Conservation (phyloP, 2,888 invertebrate species). For the Pterostichus madidus region DNA sequence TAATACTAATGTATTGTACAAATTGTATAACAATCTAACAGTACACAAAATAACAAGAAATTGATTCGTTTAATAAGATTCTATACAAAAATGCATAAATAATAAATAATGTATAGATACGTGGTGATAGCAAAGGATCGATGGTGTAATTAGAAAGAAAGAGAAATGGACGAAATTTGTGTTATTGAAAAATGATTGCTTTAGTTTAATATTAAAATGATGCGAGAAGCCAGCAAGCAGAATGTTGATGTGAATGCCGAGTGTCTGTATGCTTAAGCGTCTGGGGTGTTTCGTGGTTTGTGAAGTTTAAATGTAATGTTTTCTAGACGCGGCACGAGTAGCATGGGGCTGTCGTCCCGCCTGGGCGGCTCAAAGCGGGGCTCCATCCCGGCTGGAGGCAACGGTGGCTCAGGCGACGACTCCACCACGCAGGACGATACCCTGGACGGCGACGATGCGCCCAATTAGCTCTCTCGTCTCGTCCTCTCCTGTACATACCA, state of each 20-base stretch:
- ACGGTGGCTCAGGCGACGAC: constrained; percentile 85
- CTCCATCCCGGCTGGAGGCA: constrained; percentile 82
- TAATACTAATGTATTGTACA: constrained; percentile 31
- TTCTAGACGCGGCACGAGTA: constrained; percentile 76
- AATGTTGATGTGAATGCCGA: constrained; percentile 2
- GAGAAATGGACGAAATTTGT: neutral
- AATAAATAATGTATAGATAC: no score
- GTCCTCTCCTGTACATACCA: constrained; percentile 65
- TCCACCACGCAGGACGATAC: constrained; percentile 88
- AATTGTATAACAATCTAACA: constrained; percentile 40
- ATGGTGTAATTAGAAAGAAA: constrained; percentile 6
- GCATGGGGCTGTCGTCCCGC: constrained; percentile 81
- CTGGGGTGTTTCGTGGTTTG: neutral
- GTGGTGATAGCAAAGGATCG: neutral
- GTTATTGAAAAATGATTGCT: constrained; percentile 8
- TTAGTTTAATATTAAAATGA: neutral
- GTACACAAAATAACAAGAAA: constrained; percentile 23
- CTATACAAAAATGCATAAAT: no score
- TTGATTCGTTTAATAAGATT: neutral
- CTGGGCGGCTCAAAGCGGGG: constrained; percentile 84
- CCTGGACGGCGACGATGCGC: constrained; percentile 85
- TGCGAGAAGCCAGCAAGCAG: neutral
- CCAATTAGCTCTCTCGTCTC: constrained; percentile 75
- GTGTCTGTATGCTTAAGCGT: neutral
- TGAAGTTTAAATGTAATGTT: constrained; percentile 7